phyloP scores from a whole-genome alignment of 2,888 invertebrate species.

The Unio pictorum region DNA sequence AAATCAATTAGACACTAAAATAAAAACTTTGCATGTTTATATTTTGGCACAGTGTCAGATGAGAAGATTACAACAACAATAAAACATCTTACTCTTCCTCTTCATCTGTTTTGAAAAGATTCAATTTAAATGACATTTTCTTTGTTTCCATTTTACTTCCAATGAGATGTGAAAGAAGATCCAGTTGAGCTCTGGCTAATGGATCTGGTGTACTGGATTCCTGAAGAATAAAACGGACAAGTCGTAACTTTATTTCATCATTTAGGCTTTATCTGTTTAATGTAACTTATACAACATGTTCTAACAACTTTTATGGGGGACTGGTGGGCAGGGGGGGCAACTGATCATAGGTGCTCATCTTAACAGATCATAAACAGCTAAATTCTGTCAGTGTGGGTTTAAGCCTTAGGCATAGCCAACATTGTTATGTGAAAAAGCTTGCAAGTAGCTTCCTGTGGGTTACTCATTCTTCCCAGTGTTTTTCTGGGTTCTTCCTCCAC shows the following conservation, averaged over 20 bases:
- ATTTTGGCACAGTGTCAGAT: not conserved
- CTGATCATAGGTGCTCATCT: not conserved
- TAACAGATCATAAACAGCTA: not conserved
- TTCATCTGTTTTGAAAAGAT: constrained; percentile 63
- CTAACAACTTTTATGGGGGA: not conserved
- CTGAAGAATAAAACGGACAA: constrained; percentile 32
- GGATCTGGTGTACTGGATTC: constrained; percentile 64
- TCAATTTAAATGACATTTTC: constrained; percentile 63
- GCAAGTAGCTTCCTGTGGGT: no score
- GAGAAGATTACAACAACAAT: not conserved
- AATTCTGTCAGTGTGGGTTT: no score
- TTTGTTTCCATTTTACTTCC: constrained; percentile 47
- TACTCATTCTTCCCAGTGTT: no score
- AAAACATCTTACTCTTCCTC: constrained; percentile 59
- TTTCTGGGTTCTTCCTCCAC: no score
- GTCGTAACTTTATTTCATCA: not conserved
- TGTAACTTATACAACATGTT: not conserved
- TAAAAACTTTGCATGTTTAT: no score
- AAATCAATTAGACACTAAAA: no score
- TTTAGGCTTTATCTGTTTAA: not conserved
- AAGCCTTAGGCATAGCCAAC: no score
- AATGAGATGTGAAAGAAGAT: constrained; percentile 67
- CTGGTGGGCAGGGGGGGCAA: no score
- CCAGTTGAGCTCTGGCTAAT: constrained; percentile 69
- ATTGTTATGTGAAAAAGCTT: no score